Evolutionary conservation across 1,140 invertebrate species (phyloP), one percentile per base, ranked within the genome.

Genomic region (Scaptodrosophila lebanonensis): DNA sequence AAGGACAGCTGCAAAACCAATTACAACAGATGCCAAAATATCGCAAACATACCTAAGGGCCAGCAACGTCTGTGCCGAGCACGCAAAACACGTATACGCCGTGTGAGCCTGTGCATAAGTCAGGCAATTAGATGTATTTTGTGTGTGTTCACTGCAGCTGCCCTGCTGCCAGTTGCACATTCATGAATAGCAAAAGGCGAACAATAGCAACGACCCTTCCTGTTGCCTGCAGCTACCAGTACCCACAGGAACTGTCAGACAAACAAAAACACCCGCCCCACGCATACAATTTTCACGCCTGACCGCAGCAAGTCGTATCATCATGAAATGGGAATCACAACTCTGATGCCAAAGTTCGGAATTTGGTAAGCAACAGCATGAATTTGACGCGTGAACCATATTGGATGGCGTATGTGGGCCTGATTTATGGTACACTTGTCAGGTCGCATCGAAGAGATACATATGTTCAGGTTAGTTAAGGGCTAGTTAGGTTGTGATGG

Each of bases 1-100:
- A n/a, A n/a, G n/a, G n/a, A n/a, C n/a, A n/a, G n/a, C n/a, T 16
- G 35, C 45, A 56, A 69, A 65, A 75, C 60, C 70, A 73, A 69
- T 73, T 75, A 75, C 45, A 52, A 64, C 38, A 69, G 49, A 59
- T 69, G 70, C 53, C 61, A 63, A 75, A 73, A 75, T n/a, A 69
- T 57, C 36, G 49, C 53, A 35, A 51, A 64, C 38, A 16, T 22
- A 51, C 32, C 50, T 36, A 18, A 29, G 45, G 27, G 29, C 18
- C 16, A 20, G 4, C 29, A 47, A 27, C 13, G 47, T 13, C 11
- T 7, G 20, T 32, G 12, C 17, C 43, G 20, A 38, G 52, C 58
- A 76, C 71, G 72, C 72, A 79, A 73, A 79, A 69, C 73, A 79
- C 68, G 75, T 69, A 79, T 66, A 69, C 73, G 60, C 43, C 65